Evolutionary conservation across 2,888 invertebrate genomes (phyloP), one percentile per base, ranked within the genome.

Genomic region (Oscheius sp.): DNA sequence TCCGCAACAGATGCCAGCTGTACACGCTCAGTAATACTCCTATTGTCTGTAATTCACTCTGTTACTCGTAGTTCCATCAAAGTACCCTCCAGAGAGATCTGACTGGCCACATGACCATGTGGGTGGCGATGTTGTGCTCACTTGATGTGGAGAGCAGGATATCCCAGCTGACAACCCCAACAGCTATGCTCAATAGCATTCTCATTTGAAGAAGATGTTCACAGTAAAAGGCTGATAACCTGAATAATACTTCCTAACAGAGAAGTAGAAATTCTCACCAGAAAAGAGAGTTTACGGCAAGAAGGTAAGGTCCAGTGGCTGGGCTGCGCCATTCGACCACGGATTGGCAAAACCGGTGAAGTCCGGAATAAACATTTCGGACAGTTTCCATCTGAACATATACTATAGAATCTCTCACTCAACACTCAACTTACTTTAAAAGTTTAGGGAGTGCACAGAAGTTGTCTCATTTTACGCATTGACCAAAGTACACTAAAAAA

Each of bases 281-380:
- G 74, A 86, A 88, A 7, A 76, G 75, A 7, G 81, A 82, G 70
- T 87, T 88, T 4, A 86, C 81, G 37, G 76, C 74, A 81, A 87
- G 81, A 50, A 88, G 60, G 65, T 88, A 88, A 10, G 83, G 80
- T 29, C 84, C 83, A 11, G 87, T 84, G 29, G 79, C 72, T 10
- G 86, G 83, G 57, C 81, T 82, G 37, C 86, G 73, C 86, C 86
- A 86, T 79, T 86, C 84, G 29, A 86, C 78, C 11, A 74, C 74
- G 9, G 58, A 57, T 13, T 68, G 58, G 35, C 74, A 74, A 58
- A 74, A 74, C 3, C 29, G 37, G 33, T 33, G 37, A 2, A 74
- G 9, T 21, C 11, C n/a, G 2, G 58, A 42, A 13, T 62, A 51
- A 35, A 68, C 1, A 57, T 51, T 48, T 47, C 59, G 57, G n/a